Evolutionary conservation across 37 sponge, comb jelly and placozoan species (phyloP), one percentile per base, ranked within the genome.

Genomic region (Tethya wilhelma): DNA sequence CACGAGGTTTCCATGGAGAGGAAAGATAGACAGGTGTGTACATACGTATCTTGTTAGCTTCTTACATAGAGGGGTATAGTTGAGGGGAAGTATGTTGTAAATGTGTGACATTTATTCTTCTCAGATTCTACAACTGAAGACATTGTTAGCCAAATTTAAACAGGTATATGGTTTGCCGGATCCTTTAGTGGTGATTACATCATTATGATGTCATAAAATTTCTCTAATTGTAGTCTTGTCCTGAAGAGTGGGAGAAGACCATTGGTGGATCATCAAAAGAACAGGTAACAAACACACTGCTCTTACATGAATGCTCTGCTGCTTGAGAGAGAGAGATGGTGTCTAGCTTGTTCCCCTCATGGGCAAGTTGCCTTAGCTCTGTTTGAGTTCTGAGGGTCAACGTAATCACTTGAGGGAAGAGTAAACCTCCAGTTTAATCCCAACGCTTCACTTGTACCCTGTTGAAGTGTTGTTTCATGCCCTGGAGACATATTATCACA

Each of bases 221-320:
- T 44, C 38, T 58, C 38, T 58, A 29, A 31, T 3, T 32, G 31
- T 43, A 91, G 91, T 45, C 29, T 32, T 82, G 56, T 66, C 87
- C 92, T 46, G 69, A 83, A 0, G 92, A 91, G 67, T 91, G 92
- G 92, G 82, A 82, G 64, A 74, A 66, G 38, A 67, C 65, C 2
- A 40, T 81, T 63, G 87, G 81, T 41, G 76, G 59, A n/a, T n/a
- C n/a, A n/a, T n/a, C n/a, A n/a, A n/a, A n/a, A n/a, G n/a, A n/a
- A n/a, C n/a, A n/a, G n/a, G n/a, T n/a, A n/a, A n/a, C n/a, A n/a
- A n/a, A n/a, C n/a, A n/a, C n/a, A n/a, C n/a, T n/a, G n/a, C n/a
- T n/a, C n/a, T n/a, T n/a, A n/a, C n/a, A n/a, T n/a, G n/a, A n/a
- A n/a, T n/a, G n/a, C n/a, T n/a, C n/a, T n/a, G n/a, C n/a, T n/a